Percentiles rank a stretch among this genome's conserved stretches.
Evolutionary conservation across 2,888 invertebrate species (phyloP).

Genomic region (Ectemnius continuus): DNA sequence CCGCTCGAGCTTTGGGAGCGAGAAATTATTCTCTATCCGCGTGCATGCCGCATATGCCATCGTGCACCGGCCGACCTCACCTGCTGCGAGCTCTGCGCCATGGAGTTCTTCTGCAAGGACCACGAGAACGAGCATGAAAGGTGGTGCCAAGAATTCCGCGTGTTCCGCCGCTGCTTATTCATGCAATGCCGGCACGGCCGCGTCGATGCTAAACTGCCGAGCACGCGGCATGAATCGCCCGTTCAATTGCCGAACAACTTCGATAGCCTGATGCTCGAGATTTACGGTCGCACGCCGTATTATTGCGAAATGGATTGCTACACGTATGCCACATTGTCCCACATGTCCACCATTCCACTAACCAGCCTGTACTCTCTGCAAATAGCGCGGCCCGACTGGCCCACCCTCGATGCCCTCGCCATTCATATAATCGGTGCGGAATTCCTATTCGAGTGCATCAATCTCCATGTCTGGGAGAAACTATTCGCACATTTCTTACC

Average conservation of each 20-base stretch:
- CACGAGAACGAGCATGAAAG: slow-evolving; percentile 81
- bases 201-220: slow-evolving; percentile 81
- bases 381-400: slow-evolving; percentile 70
- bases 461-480: slow-evolving; percentile 85
- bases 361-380: slow-evolving; percentile 82
- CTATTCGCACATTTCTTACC: slow-evolving; percentile 84
- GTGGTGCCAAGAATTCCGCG: slow-evolving; percentile 83
- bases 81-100: slow-evolving; percentile 81
- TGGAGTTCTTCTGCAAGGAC: slow-evolving; percentile 80
- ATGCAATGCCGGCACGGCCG: slow-evolving; percentile 81
- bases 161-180: slow-evolving; percentile 82
- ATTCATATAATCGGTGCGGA: slow-evolving; percentile 84
- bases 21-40: slow-evolving; percentile 84
- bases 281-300: slow-evolving; percentile 79
- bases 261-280: slow-evolving; percentile 78
- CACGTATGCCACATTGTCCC: slow-evolving; percentile 83
- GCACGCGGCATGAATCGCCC: slow-evolving; percentile 69
- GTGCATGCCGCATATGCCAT: slow-evolving; percentile 81
- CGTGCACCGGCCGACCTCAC: slow-evolving; percentile 79
- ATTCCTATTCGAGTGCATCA: slow-evolving; percentile 85
- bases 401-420: slow-evolving; percentile 52
- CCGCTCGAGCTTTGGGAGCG: slow-evolving; percentile 83
- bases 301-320: slow-evolving; percentile 79
- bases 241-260: slow-evolving; percentile 70
- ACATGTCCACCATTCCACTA: slow-evolving; percentile 83